These are phyloP conservation scores for Capricornis sumatraensis DNA, from an alignment of 2,113 vertebrate species.

Conservation along the genomic window DNA sequence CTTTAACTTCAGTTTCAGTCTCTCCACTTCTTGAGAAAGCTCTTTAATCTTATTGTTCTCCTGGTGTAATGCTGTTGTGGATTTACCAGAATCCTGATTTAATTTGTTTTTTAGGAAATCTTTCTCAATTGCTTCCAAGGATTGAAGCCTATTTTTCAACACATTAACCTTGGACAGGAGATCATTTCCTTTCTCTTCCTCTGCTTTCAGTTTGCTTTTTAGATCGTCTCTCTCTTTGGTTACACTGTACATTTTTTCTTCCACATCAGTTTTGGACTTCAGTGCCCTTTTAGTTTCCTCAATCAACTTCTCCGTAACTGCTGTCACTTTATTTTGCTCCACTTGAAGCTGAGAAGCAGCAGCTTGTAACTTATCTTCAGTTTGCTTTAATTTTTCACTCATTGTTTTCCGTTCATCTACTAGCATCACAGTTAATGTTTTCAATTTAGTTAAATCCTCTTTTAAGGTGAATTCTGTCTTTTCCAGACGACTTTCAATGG, in stretches of 20 bases:
- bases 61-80: conserved; percentile 86
- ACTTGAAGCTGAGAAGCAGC: conserved; percentile 90
- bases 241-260: conserved; percentile 90
- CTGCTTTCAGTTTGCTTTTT: conserved; percentile 88
- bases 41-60: conserved; percentile 98
- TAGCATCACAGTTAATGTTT: conserved; percentile 96
- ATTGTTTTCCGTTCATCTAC: conserved; percentile 95
- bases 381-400: conserved; percentile 93
- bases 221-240: conserved; percentile 93
- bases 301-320: conserved; percentile 94
- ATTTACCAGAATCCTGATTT: conserved; percentile 88
- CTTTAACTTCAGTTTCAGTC: conserved; percentile 90
- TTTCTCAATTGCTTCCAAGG: conserved; percentile 90
- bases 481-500: conserved; percentile 88
- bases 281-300: conserved; percentile 96
- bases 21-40: conserved; percentile 94
- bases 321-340: conserved; percentile 94
- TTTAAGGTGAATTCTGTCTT: conserved; percentile 92
- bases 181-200: conserved; percentile 92
- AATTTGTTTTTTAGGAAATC: conserved; percentile 91
- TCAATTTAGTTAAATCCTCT: conserved; percentile 96
- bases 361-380: conserved; percentile 93
- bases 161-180: conserved; percentile 91
- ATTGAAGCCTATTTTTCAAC: conserved; percentile 93
- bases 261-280: conserved; percentile 93